Evolutionary conservation across 2,797 vertebrate genomes (phyloP), one percentile per base, ranked within the genome.

Genomic region (Anguilla obscura): DNA sequence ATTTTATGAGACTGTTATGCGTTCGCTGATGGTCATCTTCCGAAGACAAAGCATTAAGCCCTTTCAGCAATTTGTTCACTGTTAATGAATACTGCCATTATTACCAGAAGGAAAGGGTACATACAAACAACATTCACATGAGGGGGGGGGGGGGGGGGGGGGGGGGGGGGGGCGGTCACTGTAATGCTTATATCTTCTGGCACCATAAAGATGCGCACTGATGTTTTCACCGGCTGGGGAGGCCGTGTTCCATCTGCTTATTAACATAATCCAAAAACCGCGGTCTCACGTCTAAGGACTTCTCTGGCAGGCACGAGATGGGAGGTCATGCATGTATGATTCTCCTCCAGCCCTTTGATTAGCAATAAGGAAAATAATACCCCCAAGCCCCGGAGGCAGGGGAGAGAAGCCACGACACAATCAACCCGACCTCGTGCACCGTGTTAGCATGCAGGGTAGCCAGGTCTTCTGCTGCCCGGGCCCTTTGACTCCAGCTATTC

Each of bases 261-360:
- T 66, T 88, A 86, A 88, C 50, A 33, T 86, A 88, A 82, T 88
- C 27, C 45, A 45, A 86, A 45, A 58, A 52, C 36, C 16, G n/a
- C 36, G 58, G 74, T 45, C 85, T 50, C 84, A 86, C 6, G 84
- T 79, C 85, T 66, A 30, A 85, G 74, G 10, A 86, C 63, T 86
- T 63, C 74, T 48, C 74, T 24, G 24, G 54, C 27, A 48, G 40
- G 74, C 71, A 33, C 30, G n/a, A 48, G 88, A 88, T 27, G 66
- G 40, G 85, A 50, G 82, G 76, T 54, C 69, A 79, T 36, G 76
- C 84, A 88, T 9, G 66, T 40, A n/a, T 85, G 71, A 85, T 85
- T 79, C n/a, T 88, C 84, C 66, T 56, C 60, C 85, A 40, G 40
- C 54, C 40, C 76, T n/a, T 80, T 86, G 54, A 86, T 86, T 86